Percentiles rank a stretch among this genome's conserved stretches.
phyloP scores from a whole-genome alignment of 2,113 vertebrate genomes.

The Ploceus nigricollis region DNA sequence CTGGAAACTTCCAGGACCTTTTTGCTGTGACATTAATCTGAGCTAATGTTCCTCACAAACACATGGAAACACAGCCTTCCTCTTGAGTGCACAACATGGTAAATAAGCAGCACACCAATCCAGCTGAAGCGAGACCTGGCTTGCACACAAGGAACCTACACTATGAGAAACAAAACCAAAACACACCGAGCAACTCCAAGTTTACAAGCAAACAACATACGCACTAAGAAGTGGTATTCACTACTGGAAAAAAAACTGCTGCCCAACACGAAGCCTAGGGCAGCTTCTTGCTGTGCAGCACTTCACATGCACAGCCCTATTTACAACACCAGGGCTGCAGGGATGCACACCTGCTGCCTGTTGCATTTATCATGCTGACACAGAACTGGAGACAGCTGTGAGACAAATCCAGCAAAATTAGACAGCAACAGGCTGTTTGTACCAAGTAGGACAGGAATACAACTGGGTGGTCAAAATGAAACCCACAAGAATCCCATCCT shows the following conservation, averaged over 20 bases:
- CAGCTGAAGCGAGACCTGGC: constrained; percentile 18
- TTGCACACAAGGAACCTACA: constrained; percentile 37
- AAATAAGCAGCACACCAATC: constrained; percentile 29
- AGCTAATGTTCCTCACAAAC: background rate
- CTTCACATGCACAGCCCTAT: background rate
- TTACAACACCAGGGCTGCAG: background rate
- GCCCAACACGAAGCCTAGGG: background rate
- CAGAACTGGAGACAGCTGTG: background rate
- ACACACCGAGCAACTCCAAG: constrained; percentile 33
- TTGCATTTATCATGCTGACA: background rate
- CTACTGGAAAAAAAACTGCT: background rate
- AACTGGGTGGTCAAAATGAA: background rate
- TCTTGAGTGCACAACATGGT: background rate
- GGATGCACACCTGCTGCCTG: background rate
- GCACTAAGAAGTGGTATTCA: constrained; percentile 26
- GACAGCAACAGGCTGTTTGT: background rate
- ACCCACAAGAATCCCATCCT: background rate
- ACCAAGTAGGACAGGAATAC: background rate
- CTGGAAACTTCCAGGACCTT: background rate
- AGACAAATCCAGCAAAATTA: background rate
- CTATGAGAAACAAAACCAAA: constrained; percentile 13
- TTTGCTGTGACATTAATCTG: background rate
- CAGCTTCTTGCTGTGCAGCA: background rate
- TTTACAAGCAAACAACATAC: constrained; percentile 49
- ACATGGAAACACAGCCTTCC: background rate